Evolutionary conservation across 2,888 invertebrate genomes (phyloP).

Genomic region (Altica lythri): DNA sequence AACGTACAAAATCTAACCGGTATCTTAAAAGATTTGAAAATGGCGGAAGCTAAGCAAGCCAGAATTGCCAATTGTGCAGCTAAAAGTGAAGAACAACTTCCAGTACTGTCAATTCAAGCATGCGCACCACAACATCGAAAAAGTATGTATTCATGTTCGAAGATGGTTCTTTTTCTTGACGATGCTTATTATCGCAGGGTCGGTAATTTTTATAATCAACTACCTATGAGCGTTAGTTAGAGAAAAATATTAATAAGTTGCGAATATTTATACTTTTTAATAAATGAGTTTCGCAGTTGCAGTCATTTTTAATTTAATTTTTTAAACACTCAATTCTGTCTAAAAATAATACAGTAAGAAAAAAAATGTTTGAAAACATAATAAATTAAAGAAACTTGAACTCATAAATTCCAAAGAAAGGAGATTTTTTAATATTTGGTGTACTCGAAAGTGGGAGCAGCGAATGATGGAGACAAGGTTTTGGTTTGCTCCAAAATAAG

Average conservation of each 20-base stretch:
- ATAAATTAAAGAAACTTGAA: no score
- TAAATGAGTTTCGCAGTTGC: no score
- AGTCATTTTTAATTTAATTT: no score
- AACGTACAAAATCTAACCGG: slow-evolving; percentile 70
- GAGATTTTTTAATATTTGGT: no score
- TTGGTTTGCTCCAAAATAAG: no score
- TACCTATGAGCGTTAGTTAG: not conserved
- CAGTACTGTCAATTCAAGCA: slow-evolving; percentile 46
- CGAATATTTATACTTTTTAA: not conserved
- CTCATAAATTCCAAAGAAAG: no score
- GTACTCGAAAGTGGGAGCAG: no score
- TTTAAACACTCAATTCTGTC: no score
- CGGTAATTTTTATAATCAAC: no score
- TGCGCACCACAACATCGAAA: slow-evolving; percentile 52
- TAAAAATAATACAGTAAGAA: no score
- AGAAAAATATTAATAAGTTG: slow-evolving; percentile 7
- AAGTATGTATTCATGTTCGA: slow-evolving; percentile 43
- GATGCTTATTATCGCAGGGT: not conserved
- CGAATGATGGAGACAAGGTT: no score
- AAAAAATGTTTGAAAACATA: no score
- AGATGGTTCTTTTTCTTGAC: slow-evolving; percentile 10
- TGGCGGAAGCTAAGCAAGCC: slow-evolving; percentile 47
- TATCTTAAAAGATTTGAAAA: slow-evolving; percentile 58
- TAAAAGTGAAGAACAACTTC: slow-evolving; percentile 59
- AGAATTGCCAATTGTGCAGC: slow-evolving; percentile 52